Percentiles rank a stretch among this genome's conserved stretches.
Conservation (phyloP, 2,113 vertebrate species). For the Parus major region DNA sequence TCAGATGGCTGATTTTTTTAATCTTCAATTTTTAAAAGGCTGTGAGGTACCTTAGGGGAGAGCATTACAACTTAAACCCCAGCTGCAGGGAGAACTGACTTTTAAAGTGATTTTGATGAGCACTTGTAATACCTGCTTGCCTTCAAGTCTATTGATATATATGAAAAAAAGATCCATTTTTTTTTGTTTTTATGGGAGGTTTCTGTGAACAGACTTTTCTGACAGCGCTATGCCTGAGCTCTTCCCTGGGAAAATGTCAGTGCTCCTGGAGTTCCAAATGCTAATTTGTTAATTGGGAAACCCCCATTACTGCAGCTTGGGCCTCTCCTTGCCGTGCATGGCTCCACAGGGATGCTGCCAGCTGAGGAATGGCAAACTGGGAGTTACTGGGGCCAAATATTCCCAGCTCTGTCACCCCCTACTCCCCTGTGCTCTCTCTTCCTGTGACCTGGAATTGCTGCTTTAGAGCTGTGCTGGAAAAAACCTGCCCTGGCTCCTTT, state of each 20-base stretch:
- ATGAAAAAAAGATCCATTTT: neutral
- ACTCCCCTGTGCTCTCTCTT: neutral
- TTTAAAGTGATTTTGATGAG: slow-evolving; percentile 1
- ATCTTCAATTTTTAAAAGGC: neutral
- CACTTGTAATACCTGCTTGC: neutral
- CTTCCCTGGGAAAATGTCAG: neutral
- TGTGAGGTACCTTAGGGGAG: neutral
- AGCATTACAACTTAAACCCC: neutral
- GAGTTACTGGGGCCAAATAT: rapidly evolving
- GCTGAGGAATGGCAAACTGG: neutral
- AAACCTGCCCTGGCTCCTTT: neutral
- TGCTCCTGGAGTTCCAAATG: neutral
- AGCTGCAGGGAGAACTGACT: neutral
- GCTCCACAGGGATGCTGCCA: neutral
- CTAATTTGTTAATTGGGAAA: neutral
- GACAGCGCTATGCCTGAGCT: neutral
- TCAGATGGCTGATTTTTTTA: neutral
- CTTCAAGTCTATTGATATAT: neutral
- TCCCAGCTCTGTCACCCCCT: neutral
- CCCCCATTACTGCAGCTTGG: rapidly evolving
- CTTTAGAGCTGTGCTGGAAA: neutral
- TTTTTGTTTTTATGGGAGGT: neutral
- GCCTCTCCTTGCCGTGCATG: neutral
- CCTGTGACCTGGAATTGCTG: rapidly evolving
- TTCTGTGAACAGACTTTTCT: neutral